Base-by-base conservation (phyloP, 2,797 vertebrate species). In the Petrocephalus sullivani region DNA sequence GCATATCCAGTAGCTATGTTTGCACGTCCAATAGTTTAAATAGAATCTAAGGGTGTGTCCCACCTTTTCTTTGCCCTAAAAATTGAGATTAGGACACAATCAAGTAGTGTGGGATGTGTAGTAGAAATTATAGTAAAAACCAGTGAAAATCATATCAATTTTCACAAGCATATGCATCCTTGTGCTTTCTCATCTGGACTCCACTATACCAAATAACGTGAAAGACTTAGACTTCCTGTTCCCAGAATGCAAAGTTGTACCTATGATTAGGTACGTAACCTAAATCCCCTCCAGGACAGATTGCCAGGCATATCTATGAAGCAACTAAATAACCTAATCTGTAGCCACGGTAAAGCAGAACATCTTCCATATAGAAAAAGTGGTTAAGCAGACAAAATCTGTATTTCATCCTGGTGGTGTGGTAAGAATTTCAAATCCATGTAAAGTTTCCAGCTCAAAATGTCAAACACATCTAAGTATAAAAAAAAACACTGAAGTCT, bases 391-490 rank as follows among this genome's bases (percentile, higher is more conserved):
- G 10, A 53, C 37, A 54, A 54, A 23, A 23, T 51, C 9, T 54
- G 81, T 54, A 28, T 83, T 54, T 83, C 81, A 83, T 54, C 46
- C 21, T 53, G 54, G 81, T 53, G 49, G 81, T 53, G 81, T 49
- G n/a, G n/a, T 23, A 54, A 12, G n/a, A 84, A 84, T 53, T 84
- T 84, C 4, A 54, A 54, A 89, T 86, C 75, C 85, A 87, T 87
- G 71, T 85, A 37, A 89, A 19, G 90, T 86, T 71, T 85, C 46
- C 81, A 87, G 53, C 10, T 93, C 89, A 93, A 89, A 90, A 82
- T 94, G 90, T 93, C 92, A 92, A 90, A 92, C 90, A 89, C 92
- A 93, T 93, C 93, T 93, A 90, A 90, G 93, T 95, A 94, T 94
- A 94, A 94, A 95, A 95, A 91, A 92, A 86, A 57, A 58, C 85